Conservation (phyloP, 2,113 vertebrate species). For the Arizona elegans region DNA sequence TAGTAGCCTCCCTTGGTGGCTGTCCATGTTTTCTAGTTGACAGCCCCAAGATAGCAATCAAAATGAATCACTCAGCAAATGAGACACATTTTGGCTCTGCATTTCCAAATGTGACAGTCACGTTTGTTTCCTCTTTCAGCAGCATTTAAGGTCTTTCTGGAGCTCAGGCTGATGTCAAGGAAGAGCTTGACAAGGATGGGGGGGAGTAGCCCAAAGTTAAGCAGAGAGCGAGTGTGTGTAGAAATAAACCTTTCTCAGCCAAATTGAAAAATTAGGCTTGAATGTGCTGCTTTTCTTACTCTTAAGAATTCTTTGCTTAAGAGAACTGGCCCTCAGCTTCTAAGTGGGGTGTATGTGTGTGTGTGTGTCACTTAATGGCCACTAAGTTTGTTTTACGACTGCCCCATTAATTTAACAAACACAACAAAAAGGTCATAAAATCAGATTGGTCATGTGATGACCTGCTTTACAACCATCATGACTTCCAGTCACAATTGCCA, state of each 20-base stretch:
- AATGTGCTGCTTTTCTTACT: background rate
- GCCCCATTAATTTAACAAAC: background rate
- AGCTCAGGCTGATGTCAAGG: conserved; percentile 28
- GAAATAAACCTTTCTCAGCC: background rate
- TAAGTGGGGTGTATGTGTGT: background rate
- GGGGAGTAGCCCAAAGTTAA: background rate
- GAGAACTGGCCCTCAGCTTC: background rate
- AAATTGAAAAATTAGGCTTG: background rate
- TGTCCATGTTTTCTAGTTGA: conserved; percentile 61
- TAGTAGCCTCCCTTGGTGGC: conserved; percentile 58
- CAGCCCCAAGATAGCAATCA: conserved; percentile 61
- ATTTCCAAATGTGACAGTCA: conserved; percentile 57
- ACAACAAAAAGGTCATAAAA: background rate
- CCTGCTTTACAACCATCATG: background rate
- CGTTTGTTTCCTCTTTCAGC: conserved; percentile 50
- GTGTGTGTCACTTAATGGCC: background rate
- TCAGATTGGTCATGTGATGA: background rate
- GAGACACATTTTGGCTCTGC: conserved; percentile 64
- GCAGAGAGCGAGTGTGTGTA: background rate
- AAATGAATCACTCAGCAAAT: conserved; percentile 64
- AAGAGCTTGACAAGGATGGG: conserved; percentile 23
- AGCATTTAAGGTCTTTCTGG: conserved; percentile 38
- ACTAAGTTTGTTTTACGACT: background rate
- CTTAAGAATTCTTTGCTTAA: background rate
- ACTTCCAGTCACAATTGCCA: background rate